A percentile compares a stretch with the other conserved stretches of the same genome.
Evolutionary conservation across 2,113 vertebrate species (phyloP).

Genomic region (Mirza zaza): DNA sequence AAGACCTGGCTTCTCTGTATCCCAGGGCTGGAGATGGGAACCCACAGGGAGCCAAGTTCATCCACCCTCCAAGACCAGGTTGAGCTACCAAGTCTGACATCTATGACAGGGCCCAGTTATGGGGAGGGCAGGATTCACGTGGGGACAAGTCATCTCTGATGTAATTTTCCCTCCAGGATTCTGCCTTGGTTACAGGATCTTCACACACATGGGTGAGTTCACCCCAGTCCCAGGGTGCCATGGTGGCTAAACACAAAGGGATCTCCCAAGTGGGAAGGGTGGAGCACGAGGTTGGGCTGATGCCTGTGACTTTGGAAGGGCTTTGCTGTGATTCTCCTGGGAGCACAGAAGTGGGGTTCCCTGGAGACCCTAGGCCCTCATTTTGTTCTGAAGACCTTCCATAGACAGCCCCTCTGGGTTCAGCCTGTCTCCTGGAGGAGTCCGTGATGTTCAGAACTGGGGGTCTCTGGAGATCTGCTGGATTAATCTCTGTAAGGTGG

Average conservation of each 20-base stretch:
- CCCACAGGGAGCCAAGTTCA: background rate
- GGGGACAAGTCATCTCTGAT: rapidly evolving
- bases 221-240: too few relatives aligned
- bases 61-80: background rate
- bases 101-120: background rate
- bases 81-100: background rate
- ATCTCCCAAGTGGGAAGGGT: background rate
- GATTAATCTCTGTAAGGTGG: background rate
- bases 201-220: background rate
- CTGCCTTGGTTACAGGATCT: background rate
- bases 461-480: rapidly evolving
- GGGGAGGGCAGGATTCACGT: background rate
- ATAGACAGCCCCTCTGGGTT: background rate
- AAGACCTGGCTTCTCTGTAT: background rate
- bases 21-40: too few relatives aligned
- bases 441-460: background rate
- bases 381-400: background rate
- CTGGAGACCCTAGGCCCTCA: background rate
- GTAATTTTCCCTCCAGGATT: background rate
- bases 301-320: rapidly evolving
- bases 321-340: background rate
- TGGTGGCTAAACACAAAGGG: background rate
- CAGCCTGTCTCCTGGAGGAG: background rate
- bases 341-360: background rate
- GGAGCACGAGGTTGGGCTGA: too few relatives aligned